These are phyloP conservation scores for Leptoteleia sp. DNA, from an alignment of 1,140 invertebrate genomes.

Conservation along the genomic window DNA sequence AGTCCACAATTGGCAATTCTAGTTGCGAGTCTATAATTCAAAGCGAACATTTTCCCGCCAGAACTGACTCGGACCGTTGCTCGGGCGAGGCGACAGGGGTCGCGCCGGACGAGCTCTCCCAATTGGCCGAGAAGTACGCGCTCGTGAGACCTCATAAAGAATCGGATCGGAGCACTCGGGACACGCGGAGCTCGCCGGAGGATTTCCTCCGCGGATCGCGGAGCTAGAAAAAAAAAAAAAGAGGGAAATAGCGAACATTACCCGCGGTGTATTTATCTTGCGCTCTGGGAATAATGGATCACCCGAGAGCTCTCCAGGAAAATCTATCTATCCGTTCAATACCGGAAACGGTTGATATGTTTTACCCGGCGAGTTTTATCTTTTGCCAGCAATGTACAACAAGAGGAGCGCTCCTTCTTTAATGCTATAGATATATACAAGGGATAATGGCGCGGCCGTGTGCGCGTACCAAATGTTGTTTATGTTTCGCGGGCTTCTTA, in stretches of 20 bases:
- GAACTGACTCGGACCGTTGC: background rate
- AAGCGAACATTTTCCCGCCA: background rate
- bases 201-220: slow-evolving; percentile 10
- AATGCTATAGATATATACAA: slow-evolving; percentile 17
- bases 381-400: slow-evolving; percentile 34
- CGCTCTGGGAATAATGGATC: slow-evolving; percentile 36
- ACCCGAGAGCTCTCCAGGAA: slow-evolving; percentile 18
- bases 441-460: background rate
- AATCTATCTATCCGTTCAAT: slow-evolving; percentile 48
- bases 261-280: slow-evolving; percentile 28
- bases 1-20: background rate
- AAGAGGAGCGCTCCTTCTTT: slow-evolving; percentile 23
- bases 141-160: slow-evolving; percentile 1
- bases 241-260: slow-evolving; percentile 8
- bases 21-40: background rate
- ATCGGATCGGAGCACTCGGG: background rate
- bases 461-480: background rate
- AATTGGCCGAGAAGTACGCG: slow-evolving; percentile 4
- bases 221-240: slow-evolving; percentile 7
- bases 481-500: background rate
- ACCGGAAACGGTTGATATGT: slow-evolving; percentile 36
- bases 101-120: background rate
- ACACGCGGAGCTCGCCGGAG: slow-evolving; percentile 16
- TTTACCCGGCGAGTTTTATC: slow-evolving; percentile 41
- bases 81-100: background rate